phyloP scores from a whole-genome alignment of 2,888 invertebrate genomes.

The Drosophila nr. medialis region DNA sequence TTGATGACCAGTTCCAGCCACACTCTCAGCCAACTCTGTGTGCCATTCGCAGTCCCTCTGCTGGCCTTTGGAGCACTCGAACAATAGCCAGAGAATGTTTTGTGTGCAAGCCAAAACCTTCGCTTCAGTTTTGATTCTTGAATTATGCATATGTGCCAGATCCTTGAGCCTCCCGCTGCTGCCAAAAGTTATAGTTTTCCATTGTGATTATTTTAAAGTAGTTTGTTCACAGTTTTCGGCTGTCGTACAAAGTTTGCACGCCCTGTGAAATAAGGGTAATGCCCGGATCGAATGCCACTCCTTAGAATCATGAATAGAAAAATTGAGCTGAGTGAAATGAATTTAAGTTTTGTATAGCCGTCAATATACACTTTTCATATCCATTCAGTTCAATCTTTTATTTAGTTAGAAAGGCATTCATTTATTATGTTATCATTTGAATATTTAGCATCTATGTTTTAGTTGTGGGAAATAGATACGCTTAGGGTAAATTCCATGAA shows the following conservation, averaged over 20 bases:
- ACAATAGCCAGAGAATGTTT: conserved; percentile 58
- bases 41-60: conserved; percentile 39
- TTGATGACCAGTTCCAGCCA: not conserved
- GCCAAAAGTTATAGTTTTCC: conserved; percentile 68
- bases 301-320: conserved; percentile 24
- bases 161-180: conserved; percentile 21
- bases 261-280: conserved; percentile 17
- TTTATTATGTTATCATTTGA: not conserved
- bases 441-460: not conserved
- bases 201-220: conserved; percentile 77
- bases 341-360: conserved; percentile 53
- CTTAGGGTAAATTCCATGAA: not conserved
- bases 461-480: not conserved
- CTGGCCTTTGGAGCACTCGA: conserved; percentile 53
- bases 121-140: conserved; percentile 29
- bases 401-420: not conserved
- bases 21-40: not conserved
- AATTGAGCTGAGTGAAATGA: conserved; percentile 51
- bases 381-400: conserved; percentile 18
- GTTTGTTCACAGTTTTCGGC: conserved; percentile 56
- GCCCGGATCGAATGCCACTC: conserved; percentile 42
- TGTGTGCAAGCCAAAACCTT: conserved; percentile 26
- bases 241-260: conserved; percentile 39
- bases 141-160: conserved; percentile 58
- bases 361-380: conserved; percentile 38